A percentile compares a stretch with the other conserved stretches of the same genome.
Evolutionary conservation across 2,888 invertebrate species (phyloP).

Genomic region (Macrophya alboannulata): DNA sequence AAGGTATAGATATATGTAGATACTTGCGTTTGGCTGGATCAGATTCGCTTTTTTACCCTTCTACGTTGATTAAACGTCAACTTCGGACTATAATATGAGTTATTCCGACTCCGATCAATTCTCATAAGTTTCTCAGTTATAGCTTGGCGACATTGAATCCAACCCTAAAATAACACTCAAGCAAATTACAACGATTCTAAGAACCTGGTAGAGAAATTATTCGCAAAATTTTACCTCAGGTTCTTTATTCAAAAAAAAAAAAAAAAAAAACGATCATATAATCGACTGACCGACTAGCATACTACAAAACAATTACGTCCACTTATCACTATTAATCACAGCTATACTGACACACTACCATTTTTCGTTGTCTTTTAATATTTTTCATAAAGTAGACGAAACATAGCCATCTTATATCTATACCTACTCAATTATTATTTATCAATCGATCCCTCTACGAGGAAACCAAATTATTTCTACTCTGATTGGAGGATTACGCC

Average conservation of each 20-base stretch:
- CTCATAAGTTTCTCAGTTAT: neutral
- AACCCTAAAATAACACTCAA: neutral
- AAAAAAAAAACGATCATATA: neutral
- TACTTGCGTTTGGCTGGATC: neutral
- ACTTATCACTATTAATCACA: neutral
- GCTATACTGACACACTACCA: neutral
- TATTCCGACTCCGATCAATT: neutral
- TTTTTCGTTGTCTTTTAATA: neutral
- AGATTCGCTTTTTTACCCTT: slow-evolving; percentile 23
- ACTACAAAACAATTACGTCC: no score
- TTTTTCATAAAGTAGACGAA: neutral
- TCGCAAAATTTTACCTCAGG: neutral
- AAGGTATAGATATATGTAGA: neutral
- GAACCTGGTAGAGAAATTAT: neutral
- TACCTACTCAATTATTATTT: neutral
- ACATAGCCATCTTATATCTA: neutral
- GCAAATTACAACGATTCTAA: neutral
- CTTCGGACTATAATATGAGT: neutral
- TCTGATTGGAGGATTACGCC: neutral
- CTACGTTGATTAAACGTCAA: slow-evolving; percentile 16
- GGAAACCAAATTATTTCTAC: neutral
- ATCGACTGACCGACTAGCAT: no score
- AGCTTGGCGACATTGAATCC: neutral
- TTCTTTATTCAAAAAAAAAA: neutral
- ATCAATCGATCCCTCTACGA: neutral